Evolutionary conservation across 2,113 vertebrate genomes (phyloP).

Genomic region (Etheostoma cragini): DNA sequence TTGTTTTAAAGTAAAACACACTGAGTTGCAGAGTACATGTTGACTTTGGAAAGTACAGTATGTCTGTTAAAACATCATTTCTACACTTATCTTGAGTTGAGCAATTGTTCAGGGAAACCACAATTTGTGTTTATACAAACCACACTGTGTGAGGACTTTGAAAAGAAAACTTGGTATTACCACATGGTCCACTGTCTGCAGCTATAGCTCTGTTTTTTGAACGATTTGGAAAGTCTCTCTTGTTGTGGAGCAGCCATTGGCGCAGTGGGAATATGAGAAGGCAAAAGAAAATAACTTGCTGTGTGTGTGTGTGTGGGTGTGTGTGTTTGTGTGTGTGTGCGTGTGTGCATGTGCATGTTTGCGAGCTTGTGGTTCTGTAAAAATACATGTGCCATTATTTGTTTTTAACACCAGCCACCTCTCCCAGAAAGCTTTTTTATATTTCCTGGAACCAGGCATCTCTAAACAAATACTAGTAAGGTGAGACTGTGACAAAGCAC

Average conservation of each 20-base stretch:
- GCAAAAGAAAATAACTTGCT: conserved; percentile 41
- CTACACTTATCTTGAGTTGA: background rate
- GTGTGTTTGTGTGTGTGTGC: background rate
- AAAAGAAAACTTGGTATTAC: conserved; percentile 28
- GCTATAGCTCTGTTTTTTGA: conserved; percentile 34
- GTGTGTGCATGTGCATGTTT: background rate
- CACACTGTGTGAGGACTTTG: conserved; percentile 23
- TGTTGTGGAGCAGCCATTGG: conserved; percentile 11
- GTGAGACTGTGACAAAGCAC: conserved; percentile 22
- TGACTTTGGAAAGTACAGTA: conserved; percentile 9
- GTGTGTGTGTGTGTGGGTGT: background rate
- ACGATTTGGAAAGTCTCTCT: conserved; percentile 43
- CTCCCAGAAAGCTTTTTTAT: conserved; percentile 23
- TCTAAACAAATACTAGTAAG: conserved; percentile 31
- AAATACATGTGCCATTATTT: conserved; percentile 38
- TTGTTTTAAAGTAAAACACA: conserved; percentile 3
- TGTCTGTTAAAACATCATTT: conserved; percentile 30
- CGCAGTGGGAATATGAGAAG: conserved; percentile 42
- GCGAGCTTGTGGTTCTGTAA: background rate
- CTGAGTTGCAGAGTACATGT: background rate
- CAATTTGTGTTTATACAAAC: conserved; percentile 34
- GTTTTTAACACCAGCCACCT: conserved; percentile 18
- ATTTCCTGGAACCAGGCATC: conserved; percentile 26
- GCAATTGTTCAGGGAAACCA: conserved; percentile 13
- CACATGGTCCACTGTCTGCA: background rate